These are phyloP conservation scores for Cynoglossus semilaevis DNA, from an alignment of 2,113 vertebrate genomes.

Conservation along the genomic window DNA sequence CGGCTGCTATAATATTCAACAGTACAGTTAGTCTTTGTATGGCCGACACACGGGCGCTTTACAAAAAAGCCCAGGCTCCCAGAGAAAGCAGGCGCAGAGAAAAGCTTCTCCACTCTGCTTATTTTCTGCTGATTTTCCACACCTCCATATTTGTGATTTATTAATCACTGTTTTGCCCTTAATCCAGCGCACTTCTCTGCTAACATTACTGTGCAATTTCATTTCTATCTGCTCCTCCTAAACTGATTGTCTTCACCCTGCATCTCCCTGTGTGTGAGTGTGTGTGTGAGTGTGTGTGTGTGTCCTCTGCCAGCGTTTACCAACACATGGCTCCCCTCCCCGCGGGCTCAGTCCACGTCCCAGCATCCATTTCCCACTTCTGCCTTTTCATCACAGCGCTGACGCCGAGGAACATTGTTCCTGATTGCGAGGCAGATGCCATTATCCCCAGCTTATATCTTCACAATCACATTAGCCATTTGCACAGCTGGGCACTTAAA, in stretches of 20 bases:
- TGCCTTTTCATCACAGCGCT: constrained; percentile 54
- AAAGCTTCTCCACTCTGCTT: not conserved
- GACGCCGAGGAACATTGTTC: constrained; percentile 62
- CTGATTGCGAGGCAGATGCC: constrained; percentile 73
- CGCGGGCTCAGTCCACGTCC: constrained; percentile 35
- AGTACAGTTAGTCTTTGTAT: not conserved
- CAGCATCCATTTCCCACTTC: constrained; percentile 33
- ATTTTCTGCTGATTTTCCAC: constrained; percentile 9
- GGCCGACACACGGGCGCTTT: not conserved
- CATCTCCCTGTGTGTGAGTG: constrained; percentile 6
- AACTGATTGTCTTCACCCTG: constrained; percentile 46
- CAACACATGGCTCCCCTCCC: constrained; percentile 41
- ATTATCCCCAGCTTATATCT: constrained; percentile 72
- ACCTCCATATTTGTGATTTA: constrained; percentile 12
- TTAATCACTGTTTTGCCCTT: constrained; percentile 8
- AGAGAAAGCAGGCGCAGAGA: not conserved
- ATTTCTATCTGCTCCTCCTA: constrained; percentile 13
- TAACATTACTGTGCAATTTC: constrained; percentile 14
- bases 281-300: constrained; percentile 5
- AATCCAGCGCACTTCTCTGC: constrained; percentile 21
- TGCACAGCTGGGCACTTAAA: constrained; percentile 66
- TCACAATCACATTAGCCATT: constrained; percentile 74
- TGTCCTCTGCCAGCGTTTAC: constrained; percentile 50
- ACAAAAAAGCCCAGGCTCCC: not conserved
- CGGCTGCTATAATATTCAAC: not conserved